Evolutionary conservation across 2,797 vertebrate species (phyloP).

Genomic region (Pelochelys cantorii): DNA sequence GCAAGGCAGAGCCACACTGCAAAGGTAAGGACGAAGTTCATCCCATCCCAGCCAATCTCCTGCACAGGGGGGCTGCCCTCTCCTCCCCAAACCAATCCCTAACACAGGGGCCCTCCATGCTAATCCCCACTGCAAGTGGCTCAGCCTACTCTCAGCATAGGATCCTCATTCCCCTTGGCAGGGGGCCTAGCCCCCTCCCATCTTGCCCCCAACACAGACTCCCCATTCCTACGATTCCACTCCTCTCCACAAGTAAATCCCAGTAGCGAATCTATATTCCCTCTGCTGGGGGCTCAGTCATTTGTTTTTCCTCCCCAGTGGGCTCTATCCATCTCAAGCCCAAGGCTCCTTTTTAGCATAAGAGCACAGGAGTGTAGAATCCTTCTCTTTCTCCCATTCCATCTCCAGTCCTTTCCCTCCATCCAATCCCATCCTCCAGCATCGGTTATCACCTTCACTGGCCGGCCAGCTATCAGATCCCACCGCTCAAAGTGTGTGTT

Average conservation of each 20-base stretch:
- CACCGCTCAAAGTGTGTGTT: neutral
- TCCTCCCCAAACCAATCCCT: no score
- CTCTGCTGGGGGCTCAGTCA: neutral
- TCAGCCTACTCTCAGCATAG: neutral
- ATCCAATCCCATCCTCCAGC: neutral
- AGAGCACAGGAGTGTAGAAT: no score
- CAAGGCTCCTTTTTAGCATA: neutral
- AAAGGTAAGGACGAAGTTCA: constrained; percentile 35
- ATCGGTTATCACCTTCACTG: neutral
- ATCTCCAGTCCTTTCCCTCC: neutral
- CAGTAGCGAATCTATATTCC: neutral
- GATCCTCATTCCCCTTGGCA: neutral
- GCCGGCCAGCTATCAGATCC: neutral
- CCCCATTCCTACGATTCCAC: neutral
- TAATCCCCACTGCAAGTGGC: no score
- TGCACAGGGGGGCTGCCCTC: no score
- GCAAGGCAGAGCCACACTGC: constrained; percentile 34
- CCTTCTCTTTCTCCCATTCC: neutral
- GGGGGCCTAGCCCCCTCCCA: neutral
- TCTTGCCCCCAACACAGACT: fast-evolving
- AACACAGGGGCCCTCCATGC: no score
- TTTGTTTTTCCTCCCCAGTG: no score
- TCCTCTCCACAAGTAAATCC: neutral
- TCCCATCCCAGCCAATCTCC: no score
- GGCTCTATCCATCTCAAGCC: neutral